These are phyloP conservation scores for Cichlasoma orientale DNA, from an alignment of 2,797 vertebrate species.

Conservation along the genomic window DNA sequence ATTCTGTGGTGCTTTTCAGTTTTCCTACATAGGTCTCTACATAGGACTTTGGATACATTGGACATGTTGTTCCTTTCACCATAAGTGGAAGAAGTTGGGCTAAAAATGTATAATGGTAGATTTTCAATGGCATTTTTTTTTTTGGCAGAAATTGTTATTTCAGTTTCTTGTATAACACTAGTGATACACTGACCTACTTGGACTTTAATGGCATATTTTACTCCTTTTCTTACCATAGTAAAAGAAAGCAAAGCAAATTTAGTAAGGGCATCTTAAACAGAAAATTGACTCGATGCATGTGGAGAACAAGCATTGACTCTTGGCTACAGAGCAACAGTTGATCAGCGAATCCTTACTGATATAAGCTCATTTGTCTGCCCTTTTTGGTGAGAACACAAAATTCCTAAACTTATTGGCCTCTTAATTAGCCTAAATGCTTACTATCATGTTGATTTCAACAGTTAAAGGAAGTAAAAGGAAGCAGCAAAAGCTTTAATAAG, in stretches of 20 bases:
- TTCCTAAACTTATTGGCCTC: background rate
- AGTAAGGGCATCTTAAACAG: background rate
- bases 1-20: rapidly evolving
- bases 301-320: background rate
- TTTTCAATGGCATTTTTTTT: background rate
- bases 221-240: background rate
- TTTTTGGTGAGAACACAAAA: background rate
- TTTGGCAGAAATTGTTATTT: background rate
- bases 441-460: background rate
- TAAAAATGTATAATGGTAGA: background rate
- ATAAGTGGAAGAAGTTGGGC: background rate
- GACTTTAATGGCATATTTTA: rapidly evolving
- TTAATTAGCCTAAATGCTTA: background rate
- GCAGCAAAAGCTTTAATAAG: background rate
- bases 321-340: background rate
- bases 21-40: background rate
- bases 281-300: background rate
- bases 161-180: background rate
- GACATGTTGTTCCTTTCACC: background rate
- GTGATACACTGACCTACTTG: background rate
- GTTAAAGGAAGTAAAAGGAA: background rate
- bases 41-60: background rate
- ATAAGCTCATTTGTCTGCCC: rapidly evolving
- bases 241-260: background rate
- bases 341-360: background rate